Percentiles rank a stretch among this genome's conserved stretches.
phyloP scores from a whole-genome alignment of 2,113 vertebrate species.

The Pantherophis guttatus region DNA sequence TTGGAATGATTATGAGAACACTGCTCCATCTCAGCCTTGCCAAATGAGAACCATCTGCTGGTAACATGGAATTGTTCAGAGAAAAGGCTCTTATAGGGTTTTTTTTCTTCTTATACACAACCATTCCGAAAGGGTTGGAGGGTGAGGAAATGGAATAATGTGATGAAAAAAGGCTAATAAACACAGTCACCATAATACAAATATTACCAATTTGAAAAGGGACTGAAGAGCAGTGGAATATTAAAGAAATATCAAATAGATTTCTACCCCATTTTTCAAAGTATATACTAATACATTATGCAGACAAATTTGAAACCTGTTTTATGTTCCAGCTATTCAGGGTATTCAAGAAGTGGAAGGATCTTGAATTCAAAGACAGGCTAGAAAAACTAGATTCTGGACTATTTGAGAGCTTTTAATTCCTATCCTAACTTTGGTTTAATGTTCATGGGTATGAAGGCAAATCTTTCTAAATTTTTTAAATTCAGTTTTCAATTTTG shows the following conservation, averaged over 20 bases:
- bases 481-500: constrained; percentile 4
- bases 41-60: constrained; percentile 53
- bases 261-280: constrained; percentile 2
- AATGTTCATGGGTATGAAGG: not conserved
- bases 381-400: not conserved
- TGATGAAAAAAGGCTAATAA: constrained; percentile 32
- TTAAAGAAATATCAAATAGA: constrained; percentile 7
- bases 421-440: not conserved
- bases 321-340: constrained; percentile 35
- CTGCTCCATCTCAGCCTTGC: constrained; percentile 42
- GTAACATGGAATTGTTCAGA: constrained; percentile 32
- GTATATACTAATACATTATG: constrained; percentile 20
- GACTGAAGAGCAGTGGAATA: constrained; percentile 5
- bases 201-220: constrained; percentile 10
- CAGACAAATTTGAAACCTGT: constrained; percentile 31
- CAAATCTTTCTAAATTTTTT: constrained; percentile 18
- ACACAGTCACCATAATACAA: constrained; percentile 12
- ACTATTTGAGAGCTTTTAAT: not conserved
- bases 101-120: constrained; percentile 30
- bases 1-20: constrained; percentile 38
- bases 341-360: constrained; percentile 33
- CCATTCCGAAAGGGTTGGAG: constrained; percentile 34
- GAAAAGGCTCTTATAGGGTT: not conserved
- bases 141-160: not conserved
- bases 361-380: constrained; percentile 37